phyloP scores from a whole-genome alignment of 2,113 vertebrate genomes.

The Brienomyrus brachyistius region DNA sequence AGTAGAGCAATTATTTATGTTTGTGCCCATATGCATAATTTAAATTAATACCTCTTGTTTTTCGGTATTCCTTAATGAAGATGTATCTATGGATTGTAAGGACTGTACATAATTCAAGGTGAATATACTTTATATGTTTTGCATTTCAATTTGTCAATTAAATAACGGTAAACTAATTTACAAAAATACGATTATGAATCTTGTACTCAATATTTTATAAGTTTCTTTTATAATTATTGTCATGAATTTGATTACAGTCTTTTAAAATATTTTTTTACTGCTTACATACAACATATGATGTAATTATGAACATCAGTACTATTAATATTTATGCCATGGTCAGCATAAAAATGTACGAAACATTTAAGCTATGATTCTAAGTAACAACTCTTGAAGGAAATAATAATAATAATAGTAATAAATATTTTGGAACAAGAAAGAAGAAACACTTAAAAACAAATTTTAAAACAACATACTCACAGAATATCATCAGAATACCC shows the following conservation, averaged over 20 bases:
- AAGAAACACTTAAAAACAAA: background rate
- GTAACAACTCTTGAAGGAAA: background rate
- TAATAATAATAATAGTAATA: background rate
- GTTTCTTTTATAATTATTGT: background rate
- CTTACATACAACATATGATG: conserved; percentile 2
- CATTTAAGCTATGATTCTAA: background rate
- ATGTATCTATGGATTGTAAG: background rate
- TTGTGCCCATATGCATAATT: background rate
- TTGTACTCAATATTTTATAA: background rate
- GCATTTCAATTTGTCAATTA: background rate
- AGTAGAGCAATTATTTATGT: background rate
- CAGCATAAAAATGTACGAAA: background rate
- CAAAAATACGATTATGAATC: background rate
- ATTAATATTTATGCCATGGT: background rate
- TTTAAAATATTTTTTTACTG: background rate
- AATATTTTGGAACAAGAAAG: background rate
- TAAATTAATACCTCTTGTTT: background rate
- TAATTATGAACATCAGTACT: background rate
- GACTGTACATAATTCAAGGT: background rate
- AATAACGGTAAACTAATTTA: background rate
- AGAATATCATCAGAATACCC: background rate
- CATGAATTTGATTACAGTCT: background rate
- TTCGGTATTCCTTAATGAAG: background rate
- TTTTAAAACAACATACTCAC: background rate
- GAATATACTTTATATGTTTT: background rate